A percentile compares a stretch with the other conserved stretches of the same genome.
These are phyloP conservation scores for Aproaerema taeniolella DNA, from an alignment of 2,888 invertebrate species.

Conservation along the genomic window DNA sequence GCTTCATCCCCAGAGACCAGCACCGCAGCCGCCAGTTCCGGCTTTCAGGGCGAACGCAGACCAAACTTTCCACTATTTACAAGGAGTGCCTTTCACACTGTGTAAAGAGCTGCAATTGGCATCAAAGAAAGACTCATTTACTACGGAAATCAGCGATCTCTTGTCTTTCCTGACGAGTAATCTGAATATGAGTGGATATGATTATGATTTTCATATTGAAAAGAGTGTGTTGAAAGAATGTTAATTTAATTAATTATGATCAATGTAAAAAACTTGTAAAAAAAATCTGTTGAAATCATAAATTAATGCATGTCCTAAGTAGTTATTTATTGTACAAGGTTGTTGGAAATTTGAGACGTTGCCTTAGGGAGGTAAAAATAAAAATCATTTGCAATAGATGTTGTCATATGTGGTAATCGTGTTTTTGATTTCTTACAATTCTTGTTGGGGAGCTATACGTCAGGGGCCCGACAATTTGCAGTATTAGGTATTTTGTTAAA, in stretches of 20 bases:
- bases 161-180: slow-evolving; percentile 69
- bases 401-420: no score
- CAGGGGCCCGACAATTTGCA: no score
- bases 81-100: slow-evolving; percentile 75
- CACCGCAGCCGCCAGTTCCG: slow-evolving; percentile 42
- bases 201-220: slow-evolving; percentile 75
- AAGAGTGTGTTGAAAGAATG: slow-evolving; percentile 74
- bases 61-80: slow-evolving; percentile 64
- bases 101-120: slow-evolving; percentile 64
- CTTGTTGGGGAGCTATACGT: no score
- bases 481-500: no score
- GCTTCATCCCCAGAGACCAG: slow-evolving; percentile 42
- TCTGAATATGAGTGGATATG: slow-evolving; percentile 52
- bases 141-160: slow-evolving; percentile 69
- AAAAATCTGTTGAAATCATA: no score
- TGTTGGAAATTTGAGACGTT: no score
- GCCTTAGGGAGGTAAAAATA: no score
- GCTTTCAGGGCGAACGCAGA: slow-evolving; percentile 25
- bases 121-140: slow-evolving; percentile 63
- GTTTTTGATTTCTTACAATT: no score
- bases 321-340: no score
- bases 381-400: neutral
- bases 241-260: slow-evolving; percentile 23
- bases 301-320: no score
- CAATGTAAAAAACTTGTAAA: no score